Conservation (phyloP, 2,797 vertebrate genomes). For the Tinamus major region DNA sequence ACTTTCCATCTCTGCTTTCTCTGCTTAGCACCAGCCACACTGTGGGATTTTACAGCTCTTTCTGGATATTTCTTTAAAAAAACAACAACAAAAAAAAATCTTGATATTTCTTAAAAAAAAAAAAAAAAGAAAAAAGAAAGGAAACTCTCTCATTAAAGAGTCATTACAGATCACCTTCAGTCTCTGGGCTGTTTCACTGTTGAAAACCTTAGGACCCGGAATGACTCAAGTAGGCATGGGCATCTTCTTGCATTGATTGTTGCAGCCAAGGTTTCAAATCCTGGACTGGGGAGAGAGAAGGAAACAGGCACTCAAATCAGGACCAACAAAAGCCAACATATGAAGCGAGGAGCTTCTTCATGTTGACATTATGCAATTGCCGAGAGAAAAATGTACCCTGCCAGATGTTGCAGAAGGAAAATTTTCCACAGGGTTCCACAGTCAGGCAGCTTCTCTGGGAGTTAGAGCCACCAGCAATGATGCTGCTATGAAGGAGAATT, state of each 20-base stretch:
- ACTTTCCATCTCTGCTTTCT: not conserved
- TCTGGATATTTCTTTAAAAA: not conserved
- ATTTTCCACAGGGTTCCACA: not conserved
- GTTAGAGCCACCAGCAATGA: too few species aligned
- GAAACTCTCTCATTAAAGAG: not conserved
- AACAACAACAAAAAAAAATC: too few species aligned
- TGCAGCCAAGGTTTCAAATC: too few species aligned
- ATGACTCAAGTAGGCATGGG: not conserved
- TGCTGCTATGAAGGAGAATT: too few species aligned
- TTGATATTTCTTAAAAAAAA: not conserved
- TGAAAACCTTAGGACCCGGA: not conserved
- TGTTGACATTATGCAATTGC: not conserved
- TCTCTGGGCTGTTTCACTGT: not conserved
- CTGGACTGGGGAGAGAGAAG: not conserved
- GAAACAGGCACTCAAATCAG: not conserved
- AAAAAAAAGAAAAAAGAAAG: not conserved
- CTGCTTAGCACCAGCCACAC: not conserved
- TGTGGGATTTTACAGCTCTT: not conserved
- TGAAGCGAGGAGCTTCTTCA: not conserved
- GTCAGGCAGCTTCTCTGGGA: not conserved
- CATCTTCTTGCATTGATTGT: not conserved
- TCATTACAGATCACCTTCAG: rapidly evolving
- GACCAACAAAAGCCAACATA: too few species aligned
- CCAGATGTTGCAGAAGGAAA: not conserved
- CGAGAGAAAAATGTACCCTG: not conserved